These are phyloP conservation scores for Philereme transversata DNA, from an alignment of 2,888 invertebrate genomes.

Conservation along the genomic window DNA sequence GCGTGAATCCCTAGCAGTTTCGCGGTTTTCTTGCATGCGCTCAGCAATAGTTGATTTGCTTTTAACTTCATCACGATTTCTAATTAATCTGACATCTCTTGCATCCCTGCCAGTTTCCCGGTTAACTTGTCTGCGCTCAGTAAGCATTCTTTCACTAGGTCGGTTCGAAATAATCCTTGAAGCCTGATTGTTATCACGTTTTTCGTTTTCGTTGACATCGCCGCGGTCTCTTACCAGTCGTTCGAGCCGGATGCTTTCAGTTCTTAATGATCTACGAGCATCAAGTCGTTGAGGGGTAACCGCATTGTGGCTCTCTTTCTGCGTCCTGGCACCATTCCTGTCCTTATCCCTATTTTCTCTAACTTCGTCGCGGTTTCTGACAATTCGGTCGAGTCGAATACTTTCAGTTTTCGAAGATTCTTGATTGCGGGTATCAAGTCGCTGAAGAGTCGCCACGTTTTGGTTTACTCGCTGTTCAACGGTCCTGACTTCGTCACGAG, in stretches of 20 bases:
- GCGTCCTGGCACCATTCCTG: background rate
- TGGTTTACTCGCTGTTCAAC: slow-evolving; percentile 1
- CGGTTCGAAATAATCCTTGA: slow-evolving; percentile 9
- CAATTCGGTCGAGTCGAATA: slow-evolving; percentile 7
- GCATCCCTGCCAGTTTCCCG: background rate
- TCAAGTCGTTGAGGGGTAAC: slow-evolving; percentile 6
- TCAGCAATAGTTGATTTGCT: background rate
- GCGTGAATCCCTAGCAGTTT: slow-evolving; percentile 6
- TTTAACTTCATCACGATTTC: background rate
- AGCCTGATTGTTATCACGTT: slow-evolving; percentile 10
- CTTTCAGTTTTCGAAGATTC: background rate
- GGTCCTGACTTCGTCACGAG: slow-evolving; percentile 2
- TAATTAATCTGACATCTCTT: background rate
- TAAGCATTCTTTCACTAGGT: slow-evolving; percentile 24
- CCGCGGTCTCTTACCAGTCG: slow-evolving; percentile 3
- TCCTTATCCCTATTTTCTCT: slow-evolving; percentile 4
- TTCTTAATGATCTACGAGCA: slow-evolving; percentile 2
- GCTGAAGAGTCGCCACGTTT: background rate
- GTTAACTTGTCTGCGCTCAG: slow-evolving; percentile 1
- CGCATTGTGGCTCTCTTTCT: slow-evolving; percentile 10
- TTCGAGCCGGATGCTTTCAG: slow-evolving; percentile 12
- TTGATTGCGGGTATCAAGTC: background rate
- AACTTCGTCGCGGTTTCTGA: slow-evolving; percentile 9
- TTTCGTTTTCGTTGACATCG: slow-evolving; percentile 13
- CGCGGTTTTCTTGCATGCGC: background rate